Evolutionary conservation across 2,113 vertebrate genomes (phyloP).

Genomic region (Ageneiosus marmoratus): DNA sequence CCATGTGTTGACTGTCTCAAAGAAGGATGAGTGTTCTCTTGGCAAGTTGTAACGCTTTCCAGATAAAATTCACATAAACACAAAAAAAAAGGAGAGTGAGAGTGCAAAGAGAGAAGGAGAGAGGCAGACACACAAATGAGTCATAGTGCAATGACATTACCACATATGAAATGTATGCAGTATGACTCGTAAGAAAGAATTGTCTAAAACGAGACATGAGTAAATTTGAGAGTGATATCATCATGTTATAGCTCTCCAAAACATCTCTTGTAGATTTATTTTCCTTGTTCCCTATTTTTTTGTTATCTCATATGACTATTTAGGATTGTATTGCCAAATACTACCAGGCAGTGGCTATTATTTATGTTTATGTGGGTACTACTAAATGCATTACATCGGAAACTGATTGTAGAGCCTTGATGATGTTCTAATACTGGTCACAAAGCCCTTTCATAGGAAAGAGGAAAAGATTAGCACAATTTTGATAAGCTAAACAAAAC

Average conservation of each 20-base stretch:
- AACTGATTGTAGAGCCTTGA: slow-evolving; percentile 54
- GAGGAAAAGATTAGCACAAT: slow-evolving; percentile 50
- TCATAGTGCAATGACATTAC: slow-evolving; percentile 54
- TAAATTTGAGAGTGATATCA: slow-evolving; percentile 51
- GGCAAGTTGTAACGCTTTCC: slow-evolving; percentile 52
- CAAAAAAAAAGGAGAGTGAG: slow-evolving; percentile 34
- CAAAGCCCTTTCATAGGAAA: slow-evolving; percentile 51
- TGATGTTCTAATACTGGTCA: slow-evolving; percentile 54
- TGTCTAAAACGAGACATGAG: slow-evolving; percentile 42
- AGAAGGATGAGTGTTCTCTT: slow-evolving; percentile 52
- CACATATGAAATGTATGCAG: slow-evolving; percentile 53
- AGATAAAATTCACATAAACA: slow-evolving; percentile 54
- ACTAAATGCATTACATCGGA: slow-evolving; percentile 44
- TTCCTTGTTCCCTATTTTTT: not conserved
- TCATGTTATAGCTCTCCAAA: slow-evolving; percentile 26
- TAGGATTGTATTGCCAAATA: slow-evolving; percentile 13
- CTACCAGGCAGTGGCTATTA: slow-evolving; percentile 30
- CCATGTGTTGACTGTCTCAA: slow-evolving; percentile 52
- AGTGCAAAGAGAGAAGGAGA: slow-evolving; percentile 39
- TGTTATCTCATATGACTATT: not conserved
- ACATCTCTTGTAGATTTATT: not conserved
- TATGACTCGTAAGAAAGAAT: slow-evolving; percentile 47
- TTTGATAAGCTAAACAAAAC: slow-evolving; percentile 60
- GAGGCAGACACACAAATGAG: slow-evolving; percentile 48
- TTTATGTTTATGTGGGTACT: slow-evolving; percentile 49